phyloP scores from a whole-genome alignment of 2,888 invertebrate genomes.

The Hymenopus coronatus region DNA sequence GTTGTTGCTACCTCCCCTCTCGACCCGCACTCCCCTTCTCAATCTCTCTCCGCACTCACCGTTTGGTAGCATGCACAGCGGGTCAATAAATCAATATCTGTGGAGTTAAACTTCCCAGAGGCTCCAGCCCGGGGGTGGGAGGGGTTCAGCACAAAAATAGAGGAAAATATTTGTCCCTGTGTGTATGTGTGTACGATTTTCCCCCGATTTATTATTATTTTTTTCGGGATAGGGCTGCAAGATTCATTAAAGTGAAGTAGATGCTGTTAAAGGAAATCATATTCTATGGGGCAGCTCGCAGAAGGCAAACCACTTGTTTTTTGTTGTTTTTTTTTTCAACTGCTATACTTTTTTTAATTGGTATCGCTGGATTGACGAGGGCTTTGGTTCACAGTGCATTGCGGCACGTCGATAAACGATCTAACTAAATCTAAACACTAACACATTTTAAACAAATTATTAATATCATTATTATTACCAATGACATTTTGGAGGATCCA shows the following conservation, averaged over 20 bases:
- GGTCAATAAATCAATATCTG: conserved; percentile 19
- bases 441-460: too few species aligned
- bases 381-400: background rate
- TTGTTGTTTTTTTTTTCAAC: background rate
- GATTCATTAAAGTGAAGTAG: conserved; percentile 15
- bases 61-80: background rate
- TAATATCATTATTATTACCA: too few species aligned
- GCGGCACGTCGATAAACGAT: background rate
- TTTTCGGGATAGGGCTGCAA: background rate
- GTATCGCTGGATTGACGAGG: background rate
- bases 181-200: background rate
- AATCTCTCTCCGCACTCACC: background rate
- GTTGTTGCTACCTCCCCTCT: background rate
- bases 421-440: too few species aligned
- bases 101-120: conserved; percentile 4
- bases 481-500: too few species aligned
- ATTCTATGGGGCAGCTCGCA: background rate
- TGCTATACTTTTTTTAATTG: conserved; percentile 9
- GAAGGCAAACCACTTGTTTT: background rate
- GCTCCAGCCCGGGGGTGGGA: background rate
- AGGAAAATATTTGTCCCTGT: background rate
- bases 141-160: background rate
- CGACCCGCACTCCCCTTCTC: too few species aligned
- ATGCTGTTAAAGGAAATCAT: background rate
- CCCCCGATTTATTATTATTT: background rate